Conservation (phyloP, 2,797 vertebrate genomes). For the Tapera naevia region DNA sequence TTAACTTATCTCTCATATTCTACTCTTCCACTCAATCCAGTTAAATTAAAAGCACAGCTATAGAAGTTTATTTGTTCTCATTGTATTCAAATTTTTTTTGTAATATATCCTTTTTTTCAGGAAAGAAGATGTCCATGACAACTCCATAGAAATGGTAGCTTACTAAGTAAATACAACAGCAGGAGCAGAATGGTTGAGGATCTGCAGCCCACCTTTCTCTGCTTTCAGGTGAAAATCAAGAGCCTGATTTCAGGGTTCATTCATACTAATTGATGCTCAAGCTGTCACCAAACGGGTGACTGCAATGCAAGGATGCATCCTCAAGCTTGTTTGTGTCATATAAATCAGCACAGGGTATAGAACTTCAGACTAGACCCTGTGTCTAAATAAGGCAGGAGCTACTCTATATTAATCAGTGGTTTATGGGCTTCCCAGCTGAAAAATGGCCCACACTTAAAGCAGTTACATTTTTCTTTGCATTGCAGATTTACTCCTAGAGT, state of each 20-base stretch:
- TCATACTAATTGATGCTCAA: neutral
- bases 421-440: neutral
- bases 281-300: neutral
- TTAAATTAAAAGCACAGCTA: neutral
- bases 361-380: neutral
- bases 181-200: neutral
- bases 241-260: neutral
- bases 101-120: neutral
- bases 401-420: neutral
- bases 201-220: neutral
- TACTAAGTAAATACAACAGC: neutral
- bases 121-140: neutral
- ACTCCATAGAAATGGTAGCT: neutral
- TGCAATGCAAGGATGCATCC: neutral
- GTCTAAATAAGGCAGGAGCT: neutral
- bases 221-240: neutral
- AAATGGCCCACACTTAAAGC: neutral
- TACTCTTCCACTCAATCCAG: neutral
- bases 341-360: neutral
- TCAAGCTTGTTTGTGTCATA: neutral
- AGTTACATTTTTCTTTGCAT: neutral
- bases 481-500: neutral
- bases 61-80: neutral
- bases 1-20: neutral
- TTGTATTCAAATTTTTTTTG: neutral